phyloP scores from a whole-genome alignment of 2,797 vertebrate genomes.

The Eleutherodactylus coqui region DNA sequence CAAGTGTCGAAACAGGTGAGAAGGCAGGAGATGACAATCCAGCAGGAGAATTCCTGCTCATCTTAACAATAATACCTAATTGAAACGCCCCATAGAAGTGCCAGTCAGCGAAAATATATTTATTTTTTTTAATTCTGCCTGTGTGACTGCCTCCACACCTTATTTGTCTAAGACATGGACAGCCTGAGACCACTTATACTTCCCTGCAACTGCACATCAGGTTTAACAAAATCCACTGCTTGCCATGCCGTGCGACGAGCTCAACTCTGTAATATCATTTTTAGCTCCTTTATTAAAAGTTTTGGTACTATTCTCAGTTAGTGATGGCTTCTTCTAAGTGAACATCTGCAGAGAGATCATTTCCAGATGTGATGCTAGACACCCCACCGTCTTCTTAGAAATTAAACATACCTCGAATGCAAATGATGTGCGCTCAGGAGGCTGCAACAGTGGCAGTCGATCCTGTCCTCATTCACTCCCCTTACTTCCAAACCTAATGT shows the following conservation, averaged over 20 bases:
- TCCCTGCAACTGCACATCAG: too few relatives aligned
- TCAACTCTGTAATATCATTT: neutral
- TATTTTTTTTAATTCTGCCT: too few relatives aligned
- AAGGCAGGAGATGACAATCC: too few relatives aligned
- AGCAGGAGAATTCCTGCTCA: too few relatives aligned
- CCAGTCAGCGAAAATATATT: too few relatives aligned
- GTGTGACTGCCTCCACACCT: too few relatives aligned
- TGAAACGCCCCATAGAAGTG: too few relatives aligned
- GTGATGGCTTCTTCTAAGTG: neutral
- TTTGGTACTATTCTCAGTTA: neutral
- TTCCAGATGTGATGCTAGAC: conserved; percentile 53
- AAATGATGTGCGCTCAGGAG: conserved; percentile 39
- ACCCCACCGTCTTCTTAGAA: conserved; percentile 25
- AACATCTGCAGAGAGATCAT: conserved; percentile 37
- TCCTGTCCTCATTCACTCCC: neutral
- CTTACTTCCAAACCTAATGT: neutral
- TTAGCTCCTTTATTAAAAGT: neutral
- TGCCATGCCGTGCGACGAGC: neutral
- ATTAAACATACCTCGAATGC: conserved; percentile 49
- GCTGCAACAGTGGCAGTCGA: conserved; percentile 51
- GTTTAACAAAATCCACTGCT: too few relatives aligned
- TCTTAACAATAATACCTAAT: too few relatives aligned
- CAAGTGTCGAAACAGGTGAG: too few relatives aligned
- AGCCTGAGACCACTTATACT: too few relatives aligned
- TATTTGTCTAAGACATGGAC: too few relatives aligned